phyloP scores from a whole-genome alignment of 2,888 invertebrate species.

The Amitus sp. region DNA sequence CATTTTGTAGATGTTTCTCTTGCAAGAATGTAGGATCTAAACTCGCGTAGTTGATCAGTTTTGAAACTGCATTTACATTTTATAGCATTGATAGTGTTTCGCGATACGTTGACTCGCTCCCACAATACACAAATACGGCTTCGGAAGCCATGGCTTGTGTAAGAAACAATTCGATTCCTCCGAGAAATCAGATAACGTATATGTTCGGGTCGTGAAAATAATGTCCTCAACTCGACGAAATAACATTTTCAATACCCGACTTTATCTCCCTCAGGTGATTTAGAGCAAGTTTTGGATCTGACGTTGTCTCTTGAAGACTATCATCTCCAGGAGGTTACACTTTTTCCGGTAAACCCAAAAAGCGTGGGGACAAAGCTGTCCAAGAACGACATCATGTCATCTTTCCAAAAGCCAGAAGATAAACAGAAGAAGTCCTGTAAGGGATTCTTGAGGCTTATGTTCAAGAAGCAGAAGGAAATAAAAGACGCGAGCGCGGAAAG shows the following conservation, averaged over 20 bases:
- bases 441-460: conserved; percentile 70
- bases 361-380: conserved; percentile 66
- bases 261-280: conserved; percentile 65
- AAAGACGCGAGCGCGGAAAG: conserved; percentile 68
- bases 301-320: conserved; percentile 72
- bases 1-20: too few species aligned
- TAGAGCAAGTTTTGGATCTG: conserved; percentile 71
- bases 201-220: background rate
- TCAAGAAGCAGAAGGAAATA: conserved; percentile 57
- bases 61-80: background rate
- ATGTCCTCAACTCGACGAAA: background rate
- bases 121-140: conserved; percentile 32
- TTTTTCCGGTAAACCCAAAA: conserved; percentile 67
- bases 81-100: conserved; percentile 30
- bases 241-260: background rate
- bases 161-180: conserved; percentile 37
- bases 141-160: conserved; percentile 38
- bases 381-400: conserved; percentile 71
- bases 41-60: too few species aligned
- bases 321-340: conserved; percentile 73
- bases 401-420: conserved; percentile 67
- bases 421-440: too few species aligned
- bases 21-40: too few species aligned
- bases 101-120: conserved; percentile 29
- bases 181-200: background rate